Conservation (phyloP, 2,888 invertebrate genomes). For the Taphrorychus bicolor region DNA sequence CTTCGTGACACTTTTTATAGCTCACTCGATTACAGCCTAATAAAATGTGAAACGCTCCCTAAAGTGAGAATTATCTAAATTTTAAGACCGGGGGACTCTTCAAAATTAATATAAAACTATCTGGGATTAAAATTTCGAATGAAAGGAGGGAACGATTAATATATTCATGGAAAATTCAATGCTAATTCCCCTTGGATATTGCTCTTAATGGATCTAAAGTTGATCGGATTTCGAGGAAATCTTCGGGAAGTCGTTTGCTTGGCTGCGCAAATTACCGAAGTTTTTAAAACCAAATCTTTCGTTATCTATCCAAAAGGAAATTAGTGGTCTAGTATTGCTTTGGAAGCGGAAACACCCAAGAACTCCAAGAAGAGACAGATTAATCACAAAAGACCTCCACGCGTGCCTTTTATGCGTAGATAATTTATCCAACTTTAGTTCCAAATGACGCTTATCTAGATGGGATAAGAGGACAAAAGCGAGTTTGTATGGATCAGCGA, state of each 20-base stretch:
- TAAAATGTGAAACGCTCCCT: conserved; percentile 22
- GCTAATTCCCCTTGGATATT: conserved; percentile 41
- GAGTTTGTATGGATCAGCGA: neutral
- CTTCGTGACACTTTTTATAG: conserved; percentile 15
- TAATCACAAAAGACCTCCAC: neutral
- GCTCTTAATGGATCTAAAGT: conserved; percentile 41
- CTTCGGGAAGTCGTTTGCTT: conserved; percentile 30
- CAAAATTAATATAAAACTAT: conserved; percentile 42
- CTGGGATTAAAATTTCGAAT: conserved; percentile 33
- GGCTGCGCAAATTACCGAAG: conserved; percentile 30
- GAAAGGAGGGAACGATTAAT: conserved; percentile 33
- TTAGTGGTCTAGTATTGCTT: neutral
- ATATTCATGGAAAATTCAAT: conserved; percentile 42
- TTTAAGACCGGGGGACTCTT: conserved; percentile 25
- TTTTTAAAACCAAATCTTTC: conserved; percentile 26
- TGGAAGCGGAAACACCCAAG: neutral
- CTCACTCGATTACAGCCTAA: conserved; percentile 23
- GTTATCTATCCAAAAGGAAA: conserved; percentile 20
- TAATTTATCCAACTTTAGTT: neutral
- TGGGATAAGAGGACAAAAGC: conserved; percentile 6
- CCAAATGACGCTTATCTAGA: neutral
- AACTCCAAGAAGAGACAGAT: too few relatives aligned
- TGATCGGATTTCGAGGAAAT: conserved; percentile 33
- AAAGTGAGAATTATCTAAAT: conserved; percentile 26
- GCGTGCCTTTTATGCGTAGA: neutral